These are phyloP conservation scores for Hyaena hyaena DNA, from an alignment of 2,113 vertebrate species.

Conservation along the genomic window DNA sequence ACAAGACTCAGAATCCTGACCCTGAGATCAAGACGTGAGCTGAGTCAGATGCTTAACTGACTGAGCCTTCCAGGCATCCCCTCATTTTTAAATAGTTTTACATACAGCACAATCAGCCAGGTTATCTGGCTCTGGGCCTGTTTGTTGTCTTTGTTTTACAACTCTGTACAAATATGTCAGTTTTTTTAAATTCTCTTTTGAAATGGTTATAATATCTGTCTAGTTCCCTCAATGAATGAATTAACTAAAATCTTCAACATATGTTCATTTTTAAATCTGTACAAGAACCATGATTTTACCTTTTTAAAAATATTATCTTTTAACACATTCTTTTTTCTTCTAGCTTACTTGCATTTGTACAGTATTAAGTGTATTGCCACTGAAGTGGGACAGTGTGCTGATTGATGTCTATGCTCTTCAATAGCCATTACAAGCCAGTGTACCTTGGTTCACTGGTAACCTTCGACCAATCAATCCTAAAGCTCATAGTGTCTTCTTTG, in stretches of 20 bases:
- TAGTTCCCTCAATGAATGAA: neutral
- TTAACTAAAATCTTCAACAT: constrained; percentile 11
- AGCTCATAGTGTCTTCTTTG: neutral
- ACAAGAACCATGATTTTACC: neutral
- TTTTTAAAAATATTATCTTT: constrained; percentile 28
- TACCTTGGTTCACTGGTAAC: neutral
- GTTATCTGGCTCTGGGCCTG: neutral
- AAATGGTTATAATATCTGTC: constrained; percentile 24
- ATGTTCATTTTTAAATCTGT: constrained; percentile 14
- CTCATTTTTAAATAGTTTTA: neutral
- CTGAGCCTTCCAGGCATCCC: too few species aligned
- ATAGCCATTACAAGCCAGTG: neutral
- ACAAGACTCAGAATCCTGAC: too few species aligned
- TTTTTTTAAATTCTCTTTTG: constrained; percentile 43
- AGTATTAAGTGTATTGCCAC: neutral
- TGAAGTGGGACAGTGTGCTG: neutral
- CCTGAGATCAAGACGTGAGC: too few species aligned
- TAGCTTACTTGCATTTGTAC: neutral
- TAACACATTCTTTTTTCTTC: neutral
- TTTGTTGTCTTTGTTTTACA: constrained; percentile 9
- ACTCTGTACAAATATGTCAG: neutral
- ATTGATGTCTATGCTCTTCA: neutral
- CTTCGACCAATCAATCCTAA: neutral
- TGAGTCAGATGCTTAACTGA: too few species aligned
- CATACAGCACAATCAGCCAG: neutral